These are phyloP conservation scores for Coracias cyanogaster DNA, from an alignment of 2,797 vertebrate species.

Conservation along the genomic window DNA sequence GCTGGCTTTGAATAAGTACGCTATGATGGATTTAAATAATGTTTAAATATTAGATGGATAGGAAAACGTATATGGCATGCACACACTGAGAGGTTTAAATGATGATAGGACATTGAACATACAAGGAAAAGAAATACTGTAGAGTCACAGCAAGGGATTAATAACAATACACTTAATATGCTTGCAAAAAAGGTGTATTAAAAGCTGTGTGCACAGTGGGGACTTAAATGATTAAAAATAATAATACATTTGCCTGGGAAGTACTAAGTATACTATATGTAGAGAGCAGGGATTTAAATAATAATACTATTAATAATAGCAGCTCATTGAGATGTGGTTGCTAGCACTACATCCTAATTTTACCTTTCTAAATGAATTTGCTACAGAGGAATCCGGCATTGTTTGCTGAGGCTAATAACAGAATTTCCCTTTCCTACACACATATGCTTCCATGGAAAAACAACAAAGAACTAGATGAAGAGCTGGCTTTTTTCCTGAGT, in stretches of 20 bases:
- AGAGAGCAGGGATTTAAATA: constrained; percentile 61
- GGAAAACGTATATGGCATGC: constrained; percentile 5
- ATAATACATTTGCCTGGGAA: constrained; percentile 64
- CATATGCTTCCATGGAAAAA: constrained; percentile 38
- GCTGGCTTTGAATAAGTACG: constrained; percentile 34
- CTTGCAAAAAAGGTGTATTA: constrained; percentile 40
- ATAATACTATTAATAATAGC: constrained; percentile 54
- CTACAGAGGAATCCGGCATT: constrained; percentile 49
- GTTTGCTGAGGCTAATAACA: constrained; percentile 56
- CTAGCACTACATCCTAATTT: constrained; percentile 66
- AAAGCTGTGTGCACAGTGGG: constrained; percentile 35
- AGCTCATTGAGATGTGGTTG: constrained; percentile 14
- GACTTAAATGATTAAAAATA: constrained; percentile 57
- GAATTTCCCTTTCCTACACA: constrained; percentile 55
- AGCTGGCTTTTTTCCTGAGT: constrained; percentile 48
- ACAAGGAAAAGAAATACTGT: constrained; percentile 22
- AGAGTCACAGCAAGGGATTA: constrained; percentile 41
- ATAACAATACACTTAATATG: constrained; percentile 44
- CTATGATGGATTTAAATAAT: constrained; percentile 46
- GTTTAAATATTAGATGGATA: constrained; percentile 32
- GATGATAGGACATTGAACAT: constrained; percentile 20
- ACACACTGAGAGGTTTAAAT: constrained; percentile 29
- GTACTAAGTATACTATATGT: constrained; percentile 22
- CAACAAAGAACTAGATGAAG: constrained; percentile 58
- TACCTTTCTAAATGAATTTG: constrained; percentile 68